Evolutionary conservation across 2,888 invertebrate genomes (phyloP).

Genomic region (Amphipoea lucens): DNA sequence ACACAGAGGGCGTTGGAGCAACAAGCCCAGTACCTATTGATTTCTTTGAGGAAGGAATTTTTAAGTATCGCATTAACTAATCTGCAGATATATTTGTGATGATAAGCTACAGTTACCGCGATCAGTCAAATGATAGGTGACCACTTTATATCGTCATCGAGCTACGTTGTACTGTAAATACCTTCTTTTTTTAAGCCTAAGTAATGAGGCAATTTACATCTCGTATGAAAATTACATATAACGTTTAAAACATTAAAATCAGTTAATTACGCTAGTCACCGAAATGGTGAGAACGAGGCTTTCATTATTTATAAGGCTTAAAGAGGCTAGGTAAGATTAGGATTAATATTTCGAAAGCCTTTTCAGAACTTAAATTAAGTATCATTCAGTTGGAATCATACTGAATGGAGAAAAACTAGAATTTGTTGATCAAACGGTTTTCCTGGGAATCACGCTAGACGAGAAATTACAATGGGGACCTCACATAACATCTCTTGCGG

Average conservation of each 20-base stretch:
- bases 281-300: conserved; percentile 2
- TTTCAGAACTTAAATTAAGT: not conserved
- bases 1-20: not conserved
- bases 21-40: not conserved
- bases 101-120: not conserved
- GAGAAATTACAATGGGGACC: too few relatives aligned
- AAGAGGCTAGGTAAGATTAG: not conserved
- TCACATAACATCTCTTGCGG: too few relatives aligned
- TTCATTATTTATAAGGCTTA: conserved; percentile 2
- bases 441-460: too few relatives aligned
- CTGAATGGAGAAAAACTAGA: too few relatives aligned
- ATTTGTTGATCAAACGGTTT: too few relatives aligned
- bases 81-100: not conserved
- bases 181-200: not conserved
- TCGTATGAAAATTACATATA: not conserved
- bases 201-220: conserved; percentile 5
- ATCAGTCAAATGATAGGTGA: not conserved
- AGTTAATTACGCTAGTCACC: conserved; percentile 4
- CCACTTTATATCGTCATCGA: not conserved
- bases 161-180: not conserved
- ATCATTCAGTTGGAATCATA: not conserved
- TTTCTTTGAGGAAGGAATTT: not conserved
- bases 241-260: not conserved
- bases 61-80: not conserved
- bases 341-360: not conserved